These are phyloP conservation scores for Chaetodon auriga DNA, from an alignment of 2,113 vertebrate species.

Conservation along the genomic window DNA sequence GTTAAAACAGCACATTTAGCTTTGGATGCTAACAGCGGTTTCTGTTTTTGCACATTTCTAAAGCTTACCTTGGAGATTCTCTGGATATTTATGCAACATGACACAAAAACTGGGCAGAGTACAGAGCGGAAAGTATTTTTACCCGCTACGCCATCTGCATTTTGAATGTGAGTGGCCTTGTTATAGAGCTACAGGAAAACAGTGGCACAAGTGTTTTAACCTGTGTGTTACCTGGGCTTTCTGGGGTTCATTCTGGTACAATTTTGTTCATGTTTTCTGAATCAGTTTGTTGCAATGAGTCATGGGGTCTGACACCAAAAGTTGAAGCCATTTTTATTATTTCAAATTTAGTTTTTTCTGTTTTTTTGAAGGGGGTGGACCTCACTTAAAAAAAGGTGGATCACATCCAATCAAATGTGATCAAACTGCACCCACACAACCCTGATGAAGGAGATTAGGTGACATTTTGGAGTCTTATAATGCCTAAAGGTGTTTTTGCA, in stretches of 20 bases:
- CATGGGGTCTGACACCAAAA: background rate
- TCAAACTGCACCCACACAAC: background rate
- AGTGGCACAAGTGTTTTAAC: background rate
- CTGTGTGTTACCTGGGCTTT: too few relatives aligned
- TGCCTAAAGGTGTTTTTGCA: background rate
- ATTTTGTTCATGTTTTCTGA: background rate
- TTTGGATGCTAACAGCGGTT: background rate
- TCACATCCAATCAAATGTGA: background rate
- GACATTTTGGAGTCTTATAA: background rate
- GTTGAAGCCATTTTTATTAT: background rate
- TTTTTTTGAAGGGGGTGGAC: background rate
- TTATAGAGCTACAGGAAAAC: background rate
- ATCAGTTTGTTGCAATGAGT: background rate
- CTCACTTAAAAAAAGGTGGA: too few relatives aligned
- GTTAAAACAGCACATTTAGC: background rate
- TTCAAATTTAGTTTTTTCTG: background rate
- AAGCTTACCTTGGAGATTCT: background rate
- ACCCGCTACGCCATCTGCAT: slow-evolving; percentile 9
- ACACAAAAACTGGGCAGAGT: background rate
- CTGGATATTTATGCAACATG: background rate
- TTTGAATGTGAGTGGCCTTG: background rate
- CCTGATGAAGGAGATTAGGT: background rate
- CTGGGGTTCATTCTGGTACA: background rate
- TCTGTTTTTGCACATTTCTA: background rate
- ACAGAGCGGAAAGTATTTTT: background rate